phyloP scores from a whole-genome alignment of 30 jellyfish, hydroid and myxozoan genomes.

The Mastigias papua region DNA sequence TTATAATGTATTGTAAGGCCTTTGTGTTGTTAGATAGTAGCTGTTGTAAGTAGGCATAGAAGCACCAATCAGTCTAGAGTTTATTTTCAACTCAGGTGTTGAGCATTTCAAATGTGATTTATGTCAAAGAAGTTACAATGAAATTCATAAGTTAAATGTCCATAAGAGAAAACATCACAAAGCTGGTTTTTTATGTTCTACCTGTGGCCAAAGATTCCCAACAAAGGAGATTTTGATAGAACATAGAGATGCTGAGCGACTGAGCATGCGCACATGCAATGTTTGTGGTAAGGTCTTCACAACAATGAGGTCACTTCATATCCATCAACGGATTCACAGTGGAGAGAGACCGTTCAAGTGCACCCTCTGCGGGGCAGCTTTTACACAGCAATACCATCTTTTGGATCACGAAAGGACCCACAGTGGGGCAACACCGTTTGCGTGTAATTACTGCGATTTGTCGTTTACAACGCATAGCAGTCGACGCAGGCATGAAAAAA shows the following conservation, averaged over 20 bases:
- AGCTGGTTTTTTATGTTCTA: not conserved
- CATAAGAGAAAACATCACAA: not conserved
- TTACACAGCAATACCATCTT: conserved; percentile 26
- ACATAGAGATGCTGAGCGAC: not conserved
- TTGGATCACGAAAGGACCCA: conserved; percentile 38
- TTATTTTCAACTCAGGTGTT: too few species aligned
- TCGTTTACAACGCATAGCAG: conserved; percentile 49
- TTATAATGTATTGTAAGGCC: too few species aligned
- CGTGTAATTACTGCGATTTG: conserved; percentile 28
- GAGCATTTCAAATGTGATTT: not conserved
- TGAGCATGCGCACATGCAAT: not conserved
- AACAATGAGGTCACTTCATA: not conserved
- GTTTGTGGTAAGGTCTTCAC: conserved; percentile 6
- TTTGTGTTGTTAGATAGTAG: too few species aligned
- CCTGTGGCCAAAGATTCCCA: not conserved
- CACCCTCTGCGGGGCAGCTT: conserved; percentile 12
- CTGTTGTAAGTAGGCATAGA: too few species aligned
- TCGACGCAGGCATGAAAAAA: conserved; percentile 28
- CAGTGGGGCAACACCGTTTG: conserved; percentile 38
- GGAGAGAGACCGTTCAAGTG: conserved; percentile 35
- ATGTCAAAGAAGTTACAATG: not conserved
- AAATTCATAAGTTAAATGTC: not conserved
- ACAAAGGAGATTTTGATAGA: not conserved
- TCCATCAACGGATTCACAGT: conserved; percentile 27
- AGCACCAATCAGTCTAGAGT: too few species aligned